Base-by-base conservation (phyloP, 2,888 invertebrate species). In the Agrenia bidenticulata region DNA sequence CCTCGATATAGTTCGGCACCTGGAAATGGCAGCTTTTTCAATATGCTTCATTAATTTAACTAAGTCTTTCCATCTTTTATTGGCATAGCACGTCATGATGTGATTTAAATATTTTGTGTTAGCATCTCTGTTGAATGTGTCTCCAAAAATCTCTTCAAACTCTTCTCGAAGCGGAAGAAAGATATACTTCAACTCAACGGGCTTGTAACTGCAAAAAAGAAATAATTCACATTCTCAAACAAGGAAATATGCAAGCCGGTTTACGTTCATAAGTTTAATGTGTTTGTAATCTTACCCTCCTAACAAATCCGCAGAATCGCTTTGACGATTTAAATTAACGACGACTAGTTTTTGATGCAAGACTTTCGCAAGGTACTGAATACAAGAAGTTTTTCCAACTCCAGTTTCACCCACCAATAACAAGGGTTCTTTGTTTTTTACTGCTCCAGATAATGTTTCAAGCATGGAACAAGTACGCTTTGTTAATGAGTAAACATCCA, bases 301-400 rank as follows among this genome's bases (percentile, higher is more conserved):
- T 0, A 99, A 84, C 42, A 99, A 84, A 82, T 99, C 99, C 0
- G 94, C 89, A 9, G 92, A 92, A 81, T 99, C 99, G 53, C 95
- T 97, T 79, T 99, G 98, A 78, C 99, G 97, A 79, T 97, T 99
- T 92, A 99, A 92, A 79, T 99, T 99, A 24, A 99, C 91, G 0
- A 98, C 97, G 32, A 90, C 84, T 32, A 99, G 83, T 78, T 89
- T 91, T 74, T 92, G 89, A 0, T 92, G 89, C 0, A 92, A 87
- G 72, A 89, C 87, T 67, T 87, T 85, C 0, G 97, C 92, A 61
- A 98, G 82, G 80, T 91, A 94, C 79, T 98, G 98, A 1, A 99
- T 87, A 0, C 92, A 88, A 0, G 94, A 92, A 0, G 99, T 99
- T 83, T 99, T 99, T 0, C 99, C 99, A 0, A 95, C 96, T 54